phyloP scores from a whole-genome alignment of 2,888 invertebrate genomes.

The Limnephilus rhombicus region DNA sequence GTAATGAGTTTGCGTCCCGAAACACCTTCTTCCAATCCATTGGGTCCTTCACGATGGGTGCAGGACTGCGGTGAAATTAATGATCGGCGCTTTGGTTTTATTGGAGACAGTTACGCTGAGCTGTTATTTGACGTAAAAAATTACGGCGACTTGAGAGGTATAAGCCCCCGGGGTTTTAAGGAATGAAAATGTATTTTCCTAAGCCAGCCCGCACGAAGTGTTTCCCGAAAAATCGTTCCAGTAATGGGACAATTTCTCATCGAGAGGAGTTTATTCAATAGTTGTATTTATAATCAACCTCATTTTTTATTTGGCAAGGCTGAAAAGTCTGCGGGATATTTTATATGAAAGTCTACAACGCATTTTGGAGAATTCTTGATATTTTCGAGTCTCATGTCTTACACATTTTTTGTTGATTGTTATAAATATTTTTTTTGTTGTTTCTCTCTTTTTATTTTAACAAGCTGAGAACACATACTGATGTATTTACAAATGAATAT shows the following conservation, averaged over 20 bases:
- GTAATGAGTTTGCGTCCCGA: background rate
- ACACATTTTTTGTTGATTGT: background rate
- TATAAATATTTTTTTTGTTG: background rate
- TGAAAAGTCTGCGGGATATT: background rate
- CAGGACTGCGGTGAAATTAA: constrained; percentile 62
- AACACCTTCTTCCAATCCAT: background rate
- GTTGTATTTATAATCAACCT: constrained; percentile 38
- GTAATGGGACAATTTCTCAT: constrained; percentile 53
- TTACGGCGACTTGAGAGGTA: constrained; percentile 59
- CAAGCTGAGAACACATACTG: too few species aligned
- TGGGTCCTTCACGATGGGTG: constrained; percentile 7
- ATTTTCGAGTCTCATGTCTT: background rate
- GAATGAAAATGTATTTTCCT: constrained; percentile 60
- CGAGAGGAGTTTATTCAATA: constrained; percentile 58
- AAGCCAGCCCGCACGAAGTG: constrained; percentile 53
- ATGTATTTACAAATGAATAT: too few species aligned
- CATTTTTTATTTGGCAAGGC: constrained; percentile 15
- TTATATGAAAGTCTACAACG: background rate
- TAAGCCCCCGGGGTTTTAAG: constrained; percentile 52
- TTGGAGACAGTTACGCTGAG: constrained; percentile 64
- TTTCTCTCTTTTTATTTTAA: background rate
- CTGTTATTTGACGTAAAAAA: constrained; percentile 66
- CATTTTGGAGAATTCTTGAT: background rate
- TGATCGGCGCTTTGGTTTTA: constrained; percentile 65
- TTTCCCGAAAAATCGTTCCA: constrained; percentile 60